Conservation (phyloP, 2,113 vertebrate genomes). For the Chaenogobius annularis region DNA sequence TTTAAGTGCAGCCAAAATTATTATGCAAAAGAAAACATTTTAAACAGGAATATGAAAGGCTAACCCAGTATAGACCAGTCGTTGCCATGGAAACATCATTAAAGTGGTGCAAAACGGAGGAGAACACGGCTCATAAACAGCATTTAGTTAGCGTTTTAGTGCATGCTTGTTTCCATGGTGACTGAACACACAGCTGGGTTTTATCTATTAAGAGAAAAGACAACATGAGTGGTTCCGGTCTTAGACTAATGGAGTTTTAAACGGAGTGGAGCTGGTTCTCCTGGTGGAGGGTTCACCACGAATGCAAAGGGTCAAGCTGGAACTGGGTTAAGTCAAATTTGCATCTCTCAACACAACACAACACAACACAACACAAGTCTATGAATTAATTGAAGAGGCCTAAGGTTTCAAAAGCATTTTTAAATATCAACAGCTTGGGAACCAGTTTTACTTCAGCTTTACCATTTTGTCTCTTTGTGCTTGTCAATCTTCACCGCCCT, state of each 20-base stretch:
- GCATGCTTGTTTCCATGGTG: constrained; percentile 1
- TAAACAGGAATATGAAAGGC: background rate
- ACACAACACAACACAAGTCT: background rate
- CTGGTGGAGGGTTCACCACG: background rate
- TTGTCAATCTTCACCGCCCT: background rate
- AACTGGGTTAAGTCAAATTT: background rate
- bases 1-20: background rate
- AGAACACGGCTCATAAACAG: background rate
- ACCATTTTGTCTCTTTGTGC: background rate
- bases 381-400: background rate
- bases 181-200: constrained; percentile 1
- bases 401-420: background rate
- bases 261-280: background rate
- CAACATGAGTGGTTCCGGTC: background rate
- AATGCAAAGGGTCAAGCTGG: background rate
- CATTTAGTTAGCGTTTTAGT: background rate
- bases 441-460: background rate
- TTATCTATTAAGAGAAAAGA: background rate
- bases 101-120: background rate
- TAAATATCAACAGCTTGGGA: background rate
- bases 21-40: constrained; percentile 8
- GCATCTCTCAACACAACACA: background rate
- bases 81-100: constrained; percentile 10
- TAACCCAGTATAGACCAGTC: background rate
- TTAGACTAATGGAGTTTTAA: background rate